phyloP scores from a whole-genome alignment of 2,797 vertebrate genomes.

The Erethizon dorsatum region DNA sequence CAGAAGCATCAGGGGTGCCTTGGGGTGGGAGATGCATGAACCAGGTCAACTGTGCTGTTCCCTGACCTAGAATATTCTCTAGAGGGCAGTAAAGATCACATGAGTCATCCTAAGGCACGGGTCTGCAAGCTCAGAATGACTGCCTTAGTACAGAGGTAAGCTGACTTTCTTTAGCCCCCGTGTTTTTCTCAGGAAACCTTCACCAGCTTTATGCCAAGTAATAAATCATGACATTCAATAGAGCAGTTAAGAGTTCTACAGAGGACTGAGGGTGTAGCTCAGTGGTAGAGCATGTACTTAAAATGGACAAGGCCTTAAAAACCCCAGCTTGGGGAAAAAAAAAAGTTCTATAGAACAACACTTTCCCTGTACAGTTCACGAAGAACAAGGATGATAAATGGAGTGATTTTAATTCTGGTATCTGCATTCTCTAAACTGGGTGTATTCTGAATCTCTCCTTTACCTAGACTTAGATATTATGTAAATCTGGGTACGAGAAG shows the following conservation, averaged over 20 bases:
- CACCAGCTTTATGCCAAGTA: slow-evolving; percentile 18
- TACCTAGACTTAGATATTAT: not conserved
- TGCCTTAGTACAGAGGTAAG: not conserved
- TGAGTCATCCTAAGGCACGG: slow-evolving; percentile 37
- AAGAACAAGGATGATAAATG: not conserved
- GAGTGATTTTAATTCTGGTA: not conserved
- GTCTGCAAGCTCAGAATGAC: not conserved
- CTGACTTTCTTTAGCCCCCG: not conserved
- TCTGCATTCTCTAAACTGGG: not conserved
- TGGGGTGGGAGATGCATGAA: not conserved
- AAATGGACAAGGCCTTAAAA: not conserved
- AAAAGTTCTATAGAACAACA: not conserved
- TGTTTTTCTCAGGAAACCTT: slow-evolving; percentile 20
- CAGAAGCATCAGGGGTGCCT: not conserved
- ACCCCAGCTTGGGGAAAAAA: not conserved
- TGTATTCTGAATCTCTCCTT: not conserved
- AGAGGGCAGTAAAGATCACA: not conserved
- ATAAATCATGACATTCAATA: not conserved
- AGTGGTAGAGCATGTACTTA: not conserved
- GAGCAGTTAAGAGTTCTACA: not conserved
- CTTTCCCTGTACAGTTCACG: not conserved
- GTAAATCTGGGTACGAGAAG: not conserved
- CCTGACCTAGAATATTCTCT: not conserved
- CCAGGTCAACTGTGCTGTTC: not conserved
- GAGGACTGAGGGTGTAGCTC: not conserved